Percentiles rank a stretch among this genome's conserved stretches.
phyloP scores from a whole-genome alignment of 2,797 vertebrate genomes.

The Sternotherus odoratus region DNA sequence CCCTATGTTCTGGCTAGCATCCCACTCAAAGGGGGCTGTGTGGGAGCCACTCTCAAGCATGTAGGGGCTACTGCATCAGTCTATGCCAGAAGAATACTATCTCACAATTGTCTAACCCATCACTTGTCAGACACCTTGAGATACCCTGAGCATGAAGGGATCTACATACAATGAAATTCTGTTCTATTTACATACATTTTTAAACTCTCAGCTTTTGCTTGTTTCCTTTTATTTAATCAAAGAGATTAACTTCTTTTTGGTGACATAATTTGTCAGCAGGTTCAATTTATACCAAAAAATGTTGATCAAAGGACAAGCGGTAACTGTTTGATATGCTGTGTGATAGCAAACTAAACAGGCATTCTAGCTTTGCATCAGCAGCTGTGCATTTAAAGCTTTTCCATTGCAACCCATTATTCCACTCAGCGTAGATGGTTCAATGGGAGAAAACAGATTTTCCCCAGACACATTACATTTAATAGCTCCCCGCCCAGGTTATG shows the following conservation, averaged over 20 bases:
- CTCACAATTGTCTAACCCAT: rapidly evolving
- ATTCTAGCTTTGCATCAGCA: slow-evolving; percentile 53
- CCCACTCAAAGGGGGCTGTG: not conserved
- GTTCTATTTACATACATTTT: not conserved
- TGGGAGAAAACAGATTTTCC: not conserved
- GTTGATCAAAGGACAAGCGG: slow-evolving; percentile 74
- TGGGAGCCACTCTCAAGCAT: not conserved
- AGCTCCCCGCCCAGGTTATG: not conserved
- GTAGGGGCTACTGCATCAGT: not conserved
- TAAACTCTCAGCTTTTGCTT: slow-evolving; percentile 15
- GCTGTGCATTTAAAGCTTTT: slow-evolving; percentile 56
- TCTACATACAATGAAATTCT: not conserved
- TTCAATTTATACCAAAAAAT: slow-evolving; percentile 13
- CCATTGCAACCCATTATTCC: slow-evolving; percentile 30
- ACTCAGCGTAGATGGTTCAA: slow-evolving; percentile 10
- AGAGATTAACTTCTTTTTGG: slow-evolving; percentile 43
- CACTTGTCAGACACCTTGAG: not conserved
- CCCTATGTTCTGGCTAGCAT: not conserved
- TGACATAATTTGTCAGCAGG: slow-evolving; percentile 70
- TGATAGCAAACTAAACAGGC: slow-evolving; percentile 56
- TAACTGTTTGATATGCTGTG: slow-evolving; percentile 58
- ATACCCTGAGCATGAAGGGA: not conserved
- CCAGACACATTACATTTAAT: slow-evolving; percentile 18
- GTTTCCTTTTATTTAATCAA: slow-evolving; percentile 69
- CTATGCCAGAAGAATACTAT: not conserved